Conservation (phyloP, 2,888 invertebrate species). For the Mesochorus sp. region DNA sequence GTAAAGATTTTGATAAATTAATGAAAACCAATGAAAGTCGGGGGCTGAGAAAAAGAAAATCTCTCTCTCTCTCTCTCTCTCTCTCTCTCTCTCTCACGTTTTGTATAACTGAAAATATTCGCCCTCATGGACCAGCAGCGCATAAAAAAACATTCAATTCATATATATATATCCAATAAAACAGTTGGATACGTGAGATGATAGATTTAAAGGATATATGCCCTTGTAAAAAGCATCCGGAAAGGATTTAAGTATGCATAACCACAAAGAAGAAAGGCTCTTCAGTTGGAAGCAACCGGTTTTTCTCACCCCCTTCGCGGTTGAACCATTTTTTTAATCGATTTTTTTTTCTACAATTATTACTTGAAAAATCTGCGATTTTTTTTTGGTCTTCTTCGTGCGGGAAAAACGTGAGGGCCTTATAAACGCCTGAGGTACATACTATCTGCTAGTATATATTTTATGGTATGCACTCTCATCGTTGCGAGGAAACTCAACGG, state of each 20-base stretch:
- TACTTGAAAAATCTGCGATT: no score
- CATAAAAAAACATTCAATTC: slow-evolving; percentile 35
- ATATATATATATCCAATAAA: no score
- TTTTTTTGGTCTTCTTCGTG: no score
- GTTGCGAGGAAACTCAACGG: slow-evolving; percentile 21
- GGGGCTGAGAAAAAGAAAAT: not conserved
- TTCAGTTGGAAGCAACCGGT: no score
- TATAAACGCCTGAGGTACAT: not conserved
- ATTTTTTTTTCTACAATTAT: no score
- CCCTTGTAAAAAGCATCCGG: slow-evolving; percentile 1
- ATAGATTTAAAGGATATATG: slow-evolving; percentile 30
- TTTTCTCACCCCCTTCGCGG: no score
- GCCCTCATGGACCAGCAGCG: no score
- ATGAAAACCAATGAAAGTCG: slow-evolving; percentile 40
- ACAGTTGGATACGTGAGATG: slow-evolving; percentile 19
- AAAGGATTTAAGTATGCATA: not conserved
- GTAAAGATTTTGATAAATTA: slow-evolving; percentile 8
- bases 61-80: no score
- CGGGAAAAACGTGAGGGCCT: not conserved
- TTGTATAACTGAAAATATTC: no score
- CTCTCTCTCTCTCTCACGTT: no score
- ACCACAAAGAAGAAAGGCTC: no score
- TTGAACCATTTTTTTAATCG: no score
- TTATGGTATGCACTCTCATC: slow-evolving; percentile 37
- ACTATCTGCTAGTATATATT: not conserved